These are phyloP conservation scores for Oryzias woworae DNA, from an alignment of 2,113 vertebrate genomes.

Conservation along the genomic window DNA sequence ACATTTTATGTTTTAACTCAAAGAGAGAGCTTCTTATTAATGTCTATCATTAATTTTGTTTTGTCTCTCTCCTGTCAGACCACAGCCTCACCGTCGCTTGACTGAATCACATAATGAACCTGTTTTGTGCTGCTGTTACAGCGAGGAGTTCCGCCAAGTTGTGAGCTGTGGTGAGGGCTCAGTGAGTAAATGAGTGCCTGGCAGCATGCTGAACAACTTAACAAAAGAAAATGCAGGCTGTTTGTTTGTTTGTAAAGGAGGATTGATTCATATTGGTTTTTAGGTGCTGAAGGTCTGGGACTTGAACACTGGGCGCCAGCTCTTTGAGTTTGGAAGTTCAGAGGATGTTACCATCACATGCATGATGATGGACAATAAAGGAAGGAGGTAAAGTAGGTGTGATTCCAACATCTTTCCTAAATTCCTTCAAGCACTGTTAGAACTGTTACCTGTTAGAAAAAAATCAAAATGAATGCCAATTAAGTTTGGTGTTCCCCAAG, in stretches of 20 bases:
- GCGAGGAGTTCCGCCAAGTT: slow-evolving; percentile 76
- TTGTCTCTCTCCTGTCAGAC: slow-evolving; percentile 51
- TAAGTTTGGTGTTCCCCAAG: slow-evolving; percentile 4
- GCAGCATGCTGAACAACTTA: slow-evolving; percentile 2
- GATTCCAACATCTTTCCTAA: neutral
- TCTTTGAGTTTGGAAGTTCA: slow-evolving; percentile 77
- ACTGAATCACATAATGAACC: slow-evolving; percentile 78
- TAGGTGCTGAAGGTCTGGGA: slow-evolving; percentile 80
- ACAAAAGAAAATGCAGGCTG: neutral
- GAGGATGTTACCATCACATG: slow-evolving; percentile 71
- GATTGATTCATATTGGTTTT: neutral
- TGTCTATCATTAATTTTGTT: slow-evolving; percentile 5
- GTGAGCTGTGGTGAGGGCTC: slow-evolving; percentile 82
- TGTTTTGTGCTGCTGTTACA: slow-evolving; percentile 77
- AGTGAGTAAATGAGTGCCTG: slow-evolving; percentile 68
- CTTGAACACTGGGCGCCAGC: slow-evolving; percentile 73
- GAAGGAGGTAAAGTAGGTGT: slow-evolving; percentile 70
- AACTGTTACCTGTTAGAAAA: no score
- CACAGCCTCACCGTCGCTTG: slow-evolving; percentile 43
- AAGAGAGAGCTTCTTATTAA: neutral
- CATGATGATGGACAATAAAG: slow-evolving; percentile 75
- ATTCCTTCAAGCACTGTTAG: neutral
- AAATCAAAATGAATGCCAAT: no score
- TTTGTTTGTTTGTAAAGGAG: neutral
- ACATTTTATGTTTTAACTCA: no score